Conservation (phyloP, 1,140 invertebrate species). For the Cylas formicarius region DNA sequence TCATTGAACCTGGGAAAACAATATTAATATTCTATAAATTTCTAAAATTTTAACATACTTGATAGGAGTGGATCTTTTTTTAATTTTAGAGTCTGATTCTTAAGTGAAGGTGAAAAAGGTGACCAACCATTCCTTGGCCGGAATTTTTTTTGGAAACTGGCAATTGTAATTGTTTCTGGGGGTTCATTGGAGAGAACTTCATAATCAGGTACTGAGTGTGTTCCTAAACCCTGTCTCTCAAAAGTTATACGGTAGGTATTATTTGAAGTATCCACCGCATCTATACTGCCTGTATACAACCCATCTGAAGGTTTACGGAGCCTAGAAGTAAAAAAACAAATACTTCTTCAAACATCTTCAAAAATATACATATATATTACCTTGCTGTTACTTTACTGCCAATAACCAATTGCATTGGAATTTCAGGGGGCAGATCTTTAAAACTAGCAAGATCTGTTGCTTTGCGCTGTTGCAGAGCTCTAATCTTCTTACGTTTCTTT, state of each 20-base stretch:
- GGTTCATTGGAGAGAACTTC: conserved; percentile 92
- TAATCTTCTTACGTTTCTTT: conserved; percentile 84
- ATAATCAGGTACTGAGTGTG: conserved; percentile 93
- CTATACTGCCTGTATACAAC: conserved; percentile 91
- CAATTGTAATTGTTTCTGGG: conserved; percentile 82
- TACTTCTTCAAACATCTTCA: background rate
- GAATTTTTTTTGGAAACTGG: conserved; percentile 77
- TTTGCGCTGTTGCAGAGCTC: conserved; percentile 91
- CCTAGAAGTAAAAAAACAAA: conserved; percentile 37
- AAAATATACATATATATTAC: conserved; percentile 1
- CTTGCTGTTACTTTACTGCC: conserved; percentile 90
- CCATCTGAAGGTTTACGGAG: conserved; percentile 92
- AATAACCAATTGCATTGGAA: conserved; percentile 91
- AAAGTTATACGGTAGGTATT: conserved; percentile 98
- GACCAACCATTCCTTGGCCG: conserved; percentile 61
- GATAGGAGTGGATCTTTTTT: conserved; percentile 53
- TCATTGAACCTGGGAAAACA: conserved; percentile 22
- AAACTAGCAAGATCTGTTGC: conserved; percentile 66
- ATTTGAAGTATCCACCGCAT: conserved; percentile 94
- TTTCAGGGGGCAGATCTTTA: conserved; percentile 92
- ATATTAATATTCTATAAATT: conserved; percentile 5
- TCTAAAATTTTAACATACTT: conserved; percentile 7
- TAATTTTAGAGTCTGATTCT: conserved; percentile 32
- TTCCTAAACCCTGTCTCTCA: conserved; percentile 86
- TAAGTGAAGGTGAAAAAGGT: conserved; percentile 18